These are phyloP conservation scores for Nasonia vitripennis DNA, from an alignment of 1,140 invertebrate genomes.

Conservation along the genomic window DNA sequence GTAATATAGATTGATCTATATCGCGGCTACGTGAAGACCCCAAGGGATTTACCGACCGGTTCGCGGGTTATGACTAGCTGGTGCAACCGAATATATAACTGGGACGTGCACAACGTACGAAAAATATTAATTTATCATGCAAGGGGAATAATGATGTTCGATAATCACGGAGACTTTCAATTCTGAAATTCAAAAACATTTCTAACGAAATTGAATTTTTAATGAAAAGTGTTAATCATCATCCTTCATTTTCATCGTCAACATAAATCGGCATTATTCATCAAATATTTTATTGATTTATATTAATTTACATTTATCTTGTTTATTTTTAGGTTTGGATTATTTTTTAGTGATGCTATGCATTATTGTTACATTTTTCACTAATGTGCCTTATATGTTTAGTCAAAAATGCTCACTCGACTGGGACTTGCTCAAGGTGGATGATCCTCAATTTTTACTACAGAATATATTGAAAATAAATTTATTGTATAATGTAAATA, in stretches of 20 bases:
- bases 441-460: slow-evolving; percentile 32
- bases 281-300: not conserved
- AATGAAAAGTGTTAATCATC: not conserved
- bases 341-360: not conserved
- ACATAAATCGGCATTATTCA: not conserved
- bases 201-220: not conserved
- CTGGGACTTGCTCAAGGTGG: slow-evolving; percentile 46
- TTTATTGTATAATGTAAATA: slow-evolving; percentile 42
- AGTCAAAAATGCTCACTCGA: slow-evolving; percentile 38
- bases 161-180: too few species aligned
- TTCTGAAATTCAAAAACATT: not conserved
- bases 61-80: too few species aligned
- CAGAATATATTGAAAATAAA: not conserved
- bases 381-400: slow-evolving; percentile 24
- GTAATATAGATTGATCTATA: too few species aligned
- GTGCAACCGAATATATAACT: too few species aligned
- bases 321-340: not conserved
- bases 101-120: too few species aligned
- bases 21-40: too few species aligned
- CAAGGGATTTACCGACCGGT: too few species aligned
- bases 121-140: too few species aligned
- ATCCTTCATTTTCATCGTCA: not conserved
- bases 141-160: too few species aligned
- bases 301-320: slow-evolving; percentile 7
- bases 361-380: not conserved